Conservation (phyloP, 2,797 vertebrate genomes). For the Anableps anableps region DNA sequence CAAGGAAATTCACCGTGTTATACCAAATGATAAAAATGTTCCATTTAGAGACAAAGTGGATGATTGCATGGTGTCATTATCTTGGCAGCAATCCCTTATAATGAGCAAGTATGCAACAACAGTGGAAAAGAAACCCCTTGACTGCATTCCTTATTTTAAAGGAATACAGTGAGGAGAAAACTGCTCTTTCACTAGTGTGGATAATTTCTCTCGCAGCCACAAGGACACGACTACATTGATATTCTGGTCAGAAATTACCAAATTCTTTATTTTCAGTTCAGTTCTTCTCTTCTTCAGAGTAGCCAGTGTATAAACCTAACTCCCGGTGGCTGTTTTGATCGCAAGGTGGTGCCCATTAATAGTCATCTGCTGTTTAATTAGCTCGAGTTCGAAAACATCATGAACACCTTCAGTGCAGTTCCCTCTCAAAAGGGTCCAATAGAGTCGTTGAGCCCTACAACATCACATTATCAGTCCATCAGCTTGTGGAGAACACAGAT, state of each 20-base stretch:
- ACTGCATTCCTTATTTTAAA: neutral
- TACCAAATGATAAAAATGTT: neutral
- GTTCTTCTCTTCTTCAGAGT: neutral
- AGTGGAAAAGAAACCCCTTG: neutral
- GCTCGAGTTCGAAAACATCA: no score
- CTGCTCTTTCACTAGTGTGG: neutral
- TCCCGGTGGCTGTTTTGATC: neutral
- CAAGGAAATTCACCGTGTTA: neutral
- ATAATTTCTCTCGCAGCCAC: neutral
- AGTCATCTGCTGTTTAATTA: neutral
- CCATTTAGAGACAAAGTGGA: neutral
- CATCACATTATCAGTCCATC: no score
- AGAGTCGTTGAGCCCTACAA: no score
- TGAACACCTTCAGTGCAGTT: no score
- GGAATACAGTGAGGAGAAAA: neutral
- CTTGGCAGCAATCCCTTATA: neutral
- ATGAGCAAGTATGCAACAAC: neutral
- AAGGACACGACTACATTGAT: neutral
- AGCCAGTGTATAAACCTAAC: neutral
- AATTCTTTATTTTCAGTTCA: neutral
- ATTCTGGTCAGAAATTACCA: neutral
- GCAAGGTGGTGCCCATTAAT: neutral
- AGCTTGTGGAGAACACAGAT: no score
- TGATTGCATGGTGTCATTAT: neutral
- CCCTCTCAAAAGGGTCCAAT: no score